Evolutionary conservation across 2,888 invertebrate species (phyloP), one percentile per base, ranked within the genome.

Genomic region (Cloeon dipterum): DNA sequence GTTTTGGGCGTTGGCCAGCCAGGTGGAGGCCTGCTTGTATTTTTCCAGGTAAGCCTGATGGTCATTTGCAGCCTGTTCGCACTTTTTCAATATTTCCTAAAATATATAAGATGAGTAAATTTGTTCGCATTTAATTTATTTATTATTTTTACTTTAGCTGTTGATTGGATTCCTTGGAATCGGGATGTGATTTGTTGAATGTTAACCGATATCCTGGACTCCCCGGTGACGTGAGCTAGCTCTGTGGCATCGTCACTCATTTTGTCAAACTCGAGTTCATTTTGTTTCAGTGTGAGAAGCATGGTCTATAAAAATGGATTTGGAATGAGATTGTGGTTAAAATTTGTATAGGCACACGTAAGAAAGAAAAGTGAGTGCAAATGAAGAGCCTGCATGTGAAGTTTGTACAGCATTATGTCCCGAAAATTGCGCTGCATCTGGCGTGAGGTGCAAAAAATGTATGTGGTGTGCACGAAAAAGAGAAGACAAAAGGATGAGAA

Each of bases 121-220:
- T 23, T 14, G 16, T 7, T n/a, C 8, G n/a, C n/a, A n/a, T 32
- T 32, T 14, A 19, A 18, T 18, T n/a, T 4, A n/a, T 23, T 23
- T 23, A 10, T 23, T 23, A 17, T 25, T 39, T 40, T 42, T 50
- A 69, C 66, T 58, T 79, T 83, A 2, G 83, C 75, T 0, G 88
- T 86, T 1, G 75, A 71, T 54, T 86, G 83, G 34, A 88, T 74
- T 0, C 86, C 78, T 53, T 88, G 85, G 61, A 86, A 88, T 40
- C 88, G 65, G 4, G 86, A 85, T 2, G 81, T 77, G 41, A 88
- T 74, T 55, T 88, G 88, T 52, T 89, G 86, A 20, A 86, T 70
- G 51, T 77, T 85, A 43, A 82, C 79, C 3, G 85, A 78, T 40
- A 88, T 77, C 50, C 85, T 69, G 1, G 77, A 74, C 51, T 88